Evolutionary conservation across 2,113 vertebrate species (phyloP).

Genomic region (Lampris incognitus): DNA sequence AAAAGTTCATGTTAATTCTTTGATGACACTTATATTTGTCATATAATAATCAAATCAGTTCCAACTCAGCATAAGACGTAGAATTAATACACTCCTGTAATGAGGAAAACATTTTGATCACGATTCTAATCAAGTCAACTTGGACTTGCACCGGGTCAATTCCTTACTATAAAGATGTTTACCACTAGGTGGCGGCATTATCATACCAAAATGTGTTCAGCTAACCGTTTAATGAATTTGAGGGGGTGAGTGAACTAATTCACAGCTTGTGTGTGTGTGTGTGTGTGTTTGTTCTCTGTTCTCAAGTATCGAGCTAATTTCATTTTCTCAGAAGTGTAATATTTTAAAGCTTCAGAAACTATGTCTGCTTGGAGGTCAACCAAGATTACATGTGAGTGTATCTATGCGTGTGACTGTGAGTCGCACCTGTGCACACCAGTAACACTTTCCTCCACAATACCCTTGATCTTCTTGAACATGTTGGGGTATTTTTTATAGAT

Average conservation of each 20-base stretch:
- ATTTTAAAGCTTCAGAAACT: not conserved
- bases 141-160: not conserved
- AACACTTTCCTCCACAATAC: constrained; percentile 98
- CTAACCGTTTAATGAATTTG: no score
- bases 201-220: not conserved
- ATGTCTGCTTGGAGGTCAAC: not conserved
- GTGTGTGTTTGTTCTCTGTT: not conserved
- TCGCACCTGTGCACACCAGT: constrained; percentile 96
- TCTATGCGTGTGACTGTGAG: not conserved
- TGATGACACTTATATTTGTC: not conserved
- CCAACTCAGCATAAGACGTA: no score
- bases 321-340: not conserved
- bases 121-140: no score
- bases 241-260: no score
- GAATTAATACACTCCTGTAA: no score
- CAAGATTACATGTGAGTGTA: not conserved
- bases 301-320: not conserved
- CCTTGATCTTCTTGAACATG: constrained; percentile 99
- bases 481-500: constrained; percentile 99
- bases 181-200: constrained; percentile 76
- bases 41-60: not conserved
- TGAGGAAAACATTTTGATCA: no score
- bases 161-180: not conserved
- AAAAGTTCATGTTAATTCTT: no score
- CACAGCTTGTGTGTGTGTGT: not conserved